phyloP scores from a whole-genome alignment of 2,888 invertebrate species.

The Diloba caeruleocephala region DNA sequence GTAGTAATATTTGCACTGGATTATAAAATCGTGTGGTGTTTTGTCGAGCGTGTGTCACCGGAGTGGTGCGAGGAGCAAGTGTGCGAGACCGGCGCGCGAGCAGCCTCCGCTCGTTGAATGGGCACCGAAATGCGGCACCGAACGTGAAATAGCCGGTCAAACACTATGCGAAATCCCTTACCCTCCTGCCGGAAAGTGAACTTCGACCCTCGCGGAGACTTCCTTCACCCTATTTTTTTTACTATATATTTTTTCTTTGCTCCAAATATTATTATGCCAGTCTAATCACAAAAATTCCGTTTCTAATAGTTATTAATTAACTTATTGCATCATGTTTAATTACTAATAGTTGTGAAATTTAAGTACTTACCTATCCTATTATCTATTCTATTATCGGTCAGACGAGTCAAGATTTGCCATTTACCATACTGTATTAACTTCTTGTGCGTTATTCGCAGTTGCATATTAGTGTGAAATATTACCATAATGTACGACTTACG shows the following conservation, averaged over 20 bases:
- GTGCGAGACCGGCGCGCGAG: constrained; percentile 85
- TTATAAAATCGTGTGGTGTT: constrained; percentile 56
- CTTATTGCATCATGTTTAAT: constrained; percentile 25
- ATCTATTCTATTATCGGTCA: constrained; percentile 34
- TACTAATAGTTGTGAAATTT: constrained; percentile 35
- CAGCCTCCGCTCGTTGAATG: constrained; percentile 88
- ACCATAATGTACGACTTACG: background rate
- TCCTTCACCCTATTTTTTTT: constrained; percentile 50
- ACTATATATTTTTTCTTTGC: background rate
- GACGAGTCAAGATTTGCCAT: constrained; percentile 34
- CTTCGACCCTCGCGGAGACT: constrained; percentile 76
- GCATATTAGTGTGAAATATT: background rate
- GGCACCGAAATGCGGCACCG: constrained; percentile 87
- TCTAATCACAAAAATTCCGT: too few species aligned
- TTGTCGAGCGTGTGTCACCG: constrained; percentile 76
- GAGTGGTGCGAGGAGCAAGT: constrained; percentile 76
- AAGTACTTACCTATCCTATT: constrained; percentile 8
- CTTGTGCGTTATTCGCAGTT: constrained; percentile 13
- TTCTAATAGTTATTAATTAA: constrained; percentile 3
- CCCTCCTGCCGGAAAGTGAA: constrained; percentile 78
- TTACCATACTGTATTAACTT: constrained; percentile 6
- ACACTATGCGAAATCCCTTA: constrained; percentile 87
- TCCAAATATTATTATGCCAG: too few species aligned
- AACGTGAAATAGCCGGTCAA: constrained; percentile 88
- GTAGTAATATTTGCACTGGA: constrained; percentile 66